A percentile compares a stretch with the other conserved stretches of the same genome.
Evolutionary conservation across 2,113 vertebrate genomes (phyloP).

Genomic region (Odobenus rosmarus): DNA sequence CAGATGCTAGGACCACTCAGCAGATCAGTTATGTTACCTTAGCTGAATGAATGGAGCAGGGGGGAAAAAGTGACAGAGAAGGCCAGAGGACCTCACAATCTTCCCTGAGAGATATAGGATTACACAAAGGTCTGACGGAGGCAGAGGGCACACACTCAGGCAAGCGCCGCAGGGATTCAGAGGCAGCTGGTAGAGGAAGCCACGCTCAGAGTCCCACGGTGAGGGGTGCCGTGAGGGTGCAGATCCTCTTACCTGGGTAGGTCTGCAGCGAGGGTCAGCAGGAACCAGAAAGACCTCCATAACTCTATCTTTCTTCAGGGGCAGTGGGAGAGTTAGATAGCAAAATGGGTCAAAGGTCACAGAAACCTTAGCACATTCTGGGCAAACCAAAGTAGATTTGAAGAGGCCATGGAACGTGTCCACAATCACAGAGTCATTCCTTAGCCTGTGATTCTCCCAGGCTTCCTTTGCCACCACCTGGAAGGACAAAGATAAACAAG

Average conservation of each 20-base stretch:
- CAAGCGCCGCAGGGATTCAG: background rate
- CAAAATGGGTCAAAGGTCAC: conserved; percentile 97
- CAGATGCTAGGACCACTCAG: background rate
- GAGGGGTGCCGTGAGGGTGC: background rate
- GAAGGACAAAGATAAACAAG: background rate
- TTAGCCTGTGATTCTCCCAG: conserved; percentile 92
- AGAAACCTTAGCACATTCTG: conserved; percentile 93
- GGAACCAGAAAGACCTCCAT: conserved; percentile 94
- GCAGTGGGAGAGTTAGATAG: conserved; percentile 94
- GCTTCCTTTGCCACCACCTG: conserved; percentile 95
- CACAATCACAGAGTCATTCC: conserved; percentile 94
- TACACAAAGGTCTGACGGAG: background rate
- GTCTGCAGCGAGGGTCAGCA: conserved; percentile 91
- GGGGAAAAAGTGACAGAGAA: background rate
- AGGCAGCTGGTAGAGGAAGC: background rate
- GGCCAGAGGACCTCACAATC: background rate
- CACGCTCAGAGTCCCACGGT: no score
- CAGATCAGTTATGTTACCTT: background rate
- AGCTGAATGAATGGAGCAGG: background rate
- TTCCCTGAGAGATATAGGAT: background rate
- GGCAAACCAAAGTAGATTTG: conserved; percentile 94
- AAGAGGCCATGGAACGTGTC: conserved; percentile 96
- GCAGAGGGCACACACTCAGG: background rate
- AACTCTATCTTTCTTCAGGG: conserved; percentile 93
- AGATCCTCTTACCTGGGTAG: conserved; percentile 90